Conservation (phyloP, 2,113 vertebrate species). For the Plotosus lineatus region DNA sequence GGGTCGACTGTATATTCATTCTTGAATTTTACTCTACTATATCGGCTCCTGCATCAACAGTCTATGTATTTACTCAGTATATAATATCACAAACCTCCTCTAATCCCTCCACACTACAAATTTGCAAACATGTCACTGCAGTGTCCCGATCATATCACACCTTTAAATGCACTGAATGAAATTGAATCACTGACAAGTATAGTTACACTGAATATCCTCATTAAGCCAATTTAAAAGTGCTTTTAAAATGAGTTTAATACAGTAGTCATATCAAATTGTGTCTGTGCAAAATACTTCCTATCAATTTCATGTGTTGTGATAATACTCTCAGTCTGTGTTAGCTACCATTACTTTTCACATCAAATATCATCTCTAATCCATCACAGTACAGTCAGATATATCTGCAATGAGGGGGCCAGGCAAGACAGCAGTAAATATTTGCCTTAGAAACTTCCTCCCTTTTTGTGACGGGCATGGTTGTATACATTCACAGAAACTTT, state of each 20-base stretch:
- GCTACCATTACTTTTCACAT: background rate
- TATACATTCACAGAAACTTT: too few relatives aligned
- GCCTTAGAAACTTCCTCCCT: too few relatives aligned
- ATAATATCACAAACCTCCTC: background rate
- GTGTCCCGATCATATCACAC: background rate
- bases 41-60: too few relatives aligned
- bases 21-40: too few relatives aligned
- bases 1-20: too few relatives aligned
- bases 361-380: background rate
- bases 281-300: background rate
- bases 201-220: background rate
- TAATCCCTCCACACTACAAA: background rate
- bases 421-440: too few relatives aligned
- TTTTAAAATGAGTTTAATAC: background rate
- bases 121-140: background rate
- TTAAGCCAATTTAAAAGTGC: background rate
- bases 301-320: background rate
- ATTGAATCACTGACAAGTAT: background rate
- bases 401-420: too few relatives aligned
- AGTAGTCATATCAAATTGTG: background rate
- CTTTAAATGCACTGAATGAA: background rate
- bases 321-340: background rate
- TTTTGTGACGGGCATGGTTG: too few relatives aligned
- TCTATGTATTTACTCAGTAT: background rate
- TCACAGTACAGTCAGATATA: background rate